Base-by-base conservation (phyloP, 64 coral and sea anemone genomes). In the Stylophora pistillata region DNA sequence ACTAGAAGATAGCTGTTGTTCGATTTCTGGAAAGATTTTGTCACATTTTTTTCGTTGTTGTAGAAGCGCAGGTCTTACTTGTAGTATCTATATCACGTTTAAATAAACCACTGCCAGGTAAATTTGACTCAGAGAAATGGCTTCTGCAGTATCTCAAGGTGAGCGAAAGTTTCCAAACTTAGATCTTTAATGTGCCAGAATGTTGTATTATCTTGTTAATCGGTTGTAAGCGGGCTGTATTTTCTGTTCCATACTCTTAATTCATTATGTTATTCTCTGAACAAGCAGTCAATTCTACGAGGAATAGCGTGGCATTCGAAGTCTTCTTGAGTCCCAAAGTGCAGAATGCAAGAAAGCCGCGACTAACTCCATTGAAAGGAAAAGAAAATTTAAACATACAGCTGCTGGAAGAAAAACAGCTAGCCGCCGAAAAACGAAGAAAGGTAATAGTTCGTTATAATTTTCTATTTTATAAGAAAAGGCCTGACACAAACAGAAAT, bases 331-430 rank as follows among this genome's bases (percentile, higher is more conserved):
- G 86, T 83, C 87, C 82, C 73, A 88, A 73, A 73, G 87, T 80
- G 14, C 91, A 90, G 87, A 97, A 93, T 88, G 95, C 95, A 27
- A 91, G 85, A 37, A 93, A 93, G 63, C 95, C 95, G 1, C 85
- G 86, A 21, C 74, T 97, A 81, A 93, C 95, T 30, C 95, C 95
- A 9, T 30, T 53, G 18, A 89, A 62, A 31, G 75, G 58, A 32
- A 91, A 97, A 47, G 89, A 97, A 93, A 97, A 86, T 91, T 66
- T 94, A n/a, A 94, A 83, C 55, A 89, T 74, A 26, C 80, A 97
- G 54, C 61, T 82, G 9, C 63, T 97, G 13, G 86, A 86, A 0
- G 87, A 89, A 72, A 97, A 90, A 79, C 75, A 86, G 81, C 81
- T 76, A 85, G 84, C 87, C 81, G 95, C 76, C 55, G 95, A 89